Base-by-base conservation (phyloP, 2,113 vertebrate species). In the Chunga burmeisteri region DNA sequence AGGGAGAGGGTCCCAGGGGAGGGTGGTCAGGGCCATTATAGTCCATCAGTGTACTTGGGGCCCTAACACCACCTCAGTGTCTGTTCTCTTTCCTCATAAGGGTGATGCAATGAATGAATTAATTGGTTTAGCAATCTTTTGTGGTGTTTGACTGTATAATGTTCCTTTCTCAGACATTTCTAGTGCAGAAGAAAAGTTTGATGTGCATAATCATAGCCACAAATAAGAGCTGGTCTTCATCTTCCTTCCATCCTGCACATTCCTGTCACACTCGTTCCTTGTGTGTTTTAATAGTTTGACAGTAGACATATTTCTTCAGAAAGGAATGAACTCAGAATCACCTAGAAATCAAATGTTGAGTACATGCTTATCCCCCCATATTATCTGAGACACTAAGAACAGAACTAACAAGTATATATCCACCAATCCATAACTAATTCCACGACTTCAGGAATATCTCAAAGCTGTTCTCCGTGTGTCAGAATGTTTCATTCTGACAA, bases 1-100 rank as follows among this genome's bases (percentile, higher is more conserved):
- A 52, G 13, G 13, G 8, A 58, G 7, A 10, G 4, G 1, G 3
- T 50, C 5, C 3, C 27, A 40, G 11, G 14, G 4, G 13, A 65
- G 72, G 7, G 2, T 65, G 6, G 6, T 61, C 40, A 47, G 19
- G 15, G 30, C 4, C 23, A 29, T 25, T 80, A 17, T 3, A 82
- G 13, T 2, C 23, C 63, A 36, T 10, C 15, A 66, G 22, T 3
- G 38, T 74, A 47, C 6, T 80, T 3, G 4, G 19, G 4, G 10
- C 2, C 14, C 11, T 56, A 16, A 58, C 8, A 22, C 2, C 11
- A 67, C 46, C 11, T 82, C 38, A 55, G 3, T 72, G 47, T 52
- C 6, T 34, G 7, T 20, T 71, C 30, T 84, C 10, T 30, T 72
- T 82, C 9, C 3, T 52, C 14, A 13, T 34, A 93, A 82, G 25